Percentiles rank a stretch among this genome's conserved stretches.
Conservation (phyloP, 2,797 vertebrate genomes). For the Champsocephalus gunnari region DNA sequence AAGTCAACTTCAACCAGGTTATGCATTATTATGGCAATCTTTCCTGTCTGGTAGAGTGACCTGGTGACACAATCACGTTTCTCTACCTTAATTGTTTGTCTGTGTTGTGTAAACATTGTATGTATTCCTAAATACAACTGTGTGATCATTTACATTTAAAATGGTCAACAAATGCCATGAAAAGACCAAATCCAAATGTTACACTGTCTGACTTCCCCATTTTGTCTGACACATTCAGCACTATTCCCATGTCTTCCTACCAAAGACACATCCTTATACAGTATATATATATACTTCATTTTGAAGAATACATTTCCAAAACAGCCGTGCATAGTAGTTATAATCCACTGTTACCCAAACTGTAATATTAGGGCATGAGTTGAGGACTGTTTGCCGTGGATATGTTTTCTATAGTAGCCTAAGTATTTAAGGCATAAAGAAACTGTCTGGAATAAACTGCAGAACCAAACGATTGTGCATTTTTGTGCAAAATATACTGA, state of each 20-base stretch:
- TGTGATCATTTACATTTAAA: background rate
- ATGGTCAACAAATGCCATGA: background rate
- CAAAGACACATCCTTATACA: background rate
- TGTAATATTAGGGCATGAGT: background rate
- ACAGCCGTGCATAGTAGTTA: background rate
- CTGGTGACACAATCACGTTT: background rate
- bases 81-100: background rate
- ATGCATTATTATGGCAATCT: background rate
- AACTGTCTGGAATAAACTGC: background rate
- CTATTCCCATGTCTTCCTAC: background rate
- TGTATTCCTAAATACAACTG: background rate
- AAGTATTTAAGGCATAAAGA: background rate
- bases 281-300: background rate
- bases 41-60: background rate
- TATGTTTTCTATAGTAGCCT: background rate
- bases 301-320: background rate
- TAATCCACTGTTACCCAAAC: background rate
- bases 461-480: no score
- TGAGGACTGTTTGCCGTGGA: background rate
- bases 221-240: no score
- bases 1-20: background rate
- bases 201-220: background rate
- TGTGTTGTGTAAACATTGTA: background rate
- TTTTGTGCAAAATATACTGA: background rate
- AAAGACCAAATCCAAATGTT: background rate